A percentile compares a stretch with the other conserved stretches of the same genome.
phyloP scores from a whole-genome alignment of 2,113 vertebrate genomes.

The Calidris pugnax region DNA sequence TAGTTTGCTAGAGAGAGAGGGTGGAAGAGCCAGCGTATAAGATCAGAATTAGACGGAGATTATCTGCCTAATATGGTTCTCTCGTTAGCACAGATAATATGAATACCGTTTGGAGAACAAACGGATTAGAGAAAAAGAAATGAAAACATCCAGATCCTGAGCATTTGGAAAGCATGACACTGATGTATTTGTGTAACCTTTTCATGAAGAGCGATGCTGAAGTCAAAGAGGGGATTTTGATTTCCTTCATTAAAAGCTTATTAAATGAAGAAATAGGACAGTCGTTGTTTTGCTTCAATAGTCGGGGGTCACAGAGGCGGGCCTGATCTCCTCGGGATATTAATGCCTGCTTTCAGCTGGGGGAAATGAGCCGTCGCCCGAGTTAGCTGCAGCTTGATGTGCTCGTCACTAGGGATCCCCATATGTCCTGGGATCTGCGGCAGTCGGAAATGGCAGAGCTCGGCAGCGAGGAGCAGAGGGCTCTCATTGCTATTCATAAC shows the following conservation, averaged over 20 bases:
- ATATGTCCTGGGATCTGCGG: conserved; percentile 77
- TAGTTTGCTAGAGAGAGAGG: not conserved
- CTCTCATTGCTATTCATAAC: conserved; percentile 80
- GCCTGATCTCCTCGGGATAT: conserved; percentile 79
- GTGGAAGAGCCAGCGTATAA: not conserved
- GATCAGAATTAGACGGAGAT: conserved; percentile 15
- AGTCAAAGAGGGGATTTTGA: conserved; percentile 65
- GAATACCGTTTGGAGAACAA: conserved; percentile 2
- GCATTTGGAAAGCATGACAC: conserved; percentile 59
- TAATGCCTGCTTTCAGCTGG: conserved; percentile 81
- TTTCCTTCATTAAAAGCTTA: conserved; percentile 82
- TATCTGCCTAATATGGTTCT: conserved; percentile 5
- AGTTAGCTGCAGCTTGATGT: conserved; percentile 76
- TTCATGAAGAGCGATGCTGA: conserved; percentile 48
- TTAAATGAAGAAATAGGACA: conserved; percentile 79
- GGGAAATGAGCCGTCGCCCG: conserved; percentile 79
- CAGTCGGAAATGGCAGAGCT: conserved; percentile 67
- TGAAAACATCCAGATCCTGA: conserved; percentile 24
- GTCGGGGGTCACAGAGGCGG: conserved; percentile 73
- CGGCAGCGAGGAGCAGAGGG: conserved; percentile 63
- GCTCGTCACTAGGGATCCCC: conserved; percentile 82
- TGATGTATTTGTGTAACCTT: conserved; percentile 75
- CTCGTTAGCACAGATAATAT: conserved; percentile 6
- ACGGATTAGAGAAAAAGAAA: conserved; percentile 1
- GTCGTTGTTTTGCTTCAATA: conserved; percentile 72